Evolutionary conservation across 2,797 vertebrate genomes (phyloP), one percentile per base, ranked within the genome.

Genomic region (Danio albolineatus): DNA sequence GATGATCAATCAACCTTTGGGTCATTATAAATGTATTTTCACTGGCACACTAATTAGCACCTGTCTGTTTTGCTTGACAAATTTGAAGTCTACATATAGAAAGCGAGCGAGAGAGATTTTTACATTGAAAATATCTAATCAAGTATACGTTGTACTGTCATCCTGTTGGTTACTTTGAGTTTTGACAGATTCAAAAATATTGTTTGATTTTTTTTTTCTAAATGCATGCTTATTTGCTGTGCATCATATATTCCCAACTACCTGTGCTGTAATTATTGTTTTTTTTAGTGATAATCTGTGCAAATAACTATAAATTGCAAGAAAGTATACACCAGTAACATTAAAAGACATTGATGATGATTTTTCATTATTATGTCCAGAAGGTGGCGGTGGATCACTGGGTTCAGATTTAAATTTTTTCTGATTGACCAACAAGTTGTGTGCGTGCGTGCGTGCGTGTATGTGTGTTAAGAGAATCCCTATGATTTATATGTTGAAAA

Each of bases 311-410:
- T 6, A 9, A 44, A 16, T 4, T 46, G 4, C 2, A 43, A 41
- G 10, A 36, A 38, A 49, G 6, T 43, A 59, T 8, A 21, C 21
- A n/a, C 19, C 16, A n/a, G 44, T 7, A 44, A 44, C 13, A n/a
- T n/a, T 43, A 43, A n/a, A n/a, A 69, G 9, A 67, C 46, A 38
- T n/a, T 28, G 28, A 28, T 28, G 28, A 28, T 1, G 28, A 28
- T 28, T 78, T 62, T 62, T 21, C 2, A 61, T 71, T 66, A 59
- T 53, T 77, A 39, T 82, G 77, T 84, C 82, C 85, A 85, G 82
- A 59, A 87, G 83, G 83, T 77, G 83, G 83, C 83, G 59, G 78
- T 72, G 67, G 79, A 51, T 76, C 74, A 64, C 70, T 80, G 56
- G 57, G 28, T 73, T 65, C 49, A 19, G 59, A 38, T 16, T 59